A percentile compares a stretch with the other conserved stretches of the same genome.
Conservation (phyloP, 2,797 vertebrate species). For the Sebastes jordani region DNA sequence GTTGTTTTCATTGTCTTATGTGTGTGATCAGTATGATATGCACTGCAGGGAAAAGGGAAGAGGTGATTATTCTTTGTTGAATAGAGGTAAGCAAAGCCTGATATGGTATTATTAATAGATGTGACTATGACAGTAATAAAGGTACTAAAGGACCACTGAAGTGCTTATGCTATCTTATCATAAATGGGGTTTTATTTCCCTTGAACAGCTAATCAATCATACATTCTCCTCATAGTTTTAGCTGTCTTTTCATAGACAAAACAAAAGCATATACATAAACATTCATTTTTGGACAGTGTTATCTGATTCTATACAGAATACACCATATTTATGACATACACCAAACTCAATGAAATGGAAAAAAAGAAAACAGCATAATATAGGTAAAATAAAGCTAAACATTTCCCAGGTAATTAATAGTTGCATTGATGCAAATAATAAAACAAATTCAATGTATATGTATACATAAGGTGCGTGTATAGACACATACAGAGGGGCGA, state of each 20-base stretch:
- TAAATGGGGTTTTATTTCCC: constrained; percentile 37
- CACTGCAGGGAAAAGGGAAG: constrained; percentile 12
- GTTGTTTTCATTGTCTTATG: constrained; percentile 58
- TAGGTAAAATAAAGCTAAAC: too few species aligned
- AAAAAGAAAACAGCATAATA: too few species aligned
- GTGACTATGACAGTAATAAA: constrained; percentile 36
- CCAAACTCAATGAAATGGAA: too few species aligned
- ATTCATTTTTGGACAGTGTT: not conserved
- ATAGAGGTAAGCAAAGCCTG: constrained; percentile 21
- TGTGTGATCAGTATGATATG: constrained; percentile 43
- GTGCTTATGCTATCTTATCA: not conserved
- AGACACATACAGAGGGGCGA: not conserved
- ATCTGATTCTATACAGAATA: not conserved
- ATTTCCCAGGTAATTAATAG: too few species aligned
- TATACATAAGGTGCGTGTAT: not conserved
- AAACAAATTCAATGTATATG: not conserved
- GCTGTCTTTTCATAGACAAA: not conserved
- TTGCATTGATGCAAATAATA: not conserved
- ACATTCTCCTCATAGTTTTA: not conserved
- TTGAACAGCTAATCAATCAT: constrained; percentile 38
- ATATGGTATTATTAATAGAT: constrained; percentile 40
- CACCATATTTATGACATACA: not conserved
- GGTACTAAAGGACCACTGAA: constrained; percentile 8
- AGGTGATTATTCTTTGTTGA: constrained; percentile 51
- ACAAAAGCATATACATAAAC: not conserved